Evolutionary conservation across 2,888 invertebrate species (phyloP).

Genomic region (Athalia rosae): DNA sequence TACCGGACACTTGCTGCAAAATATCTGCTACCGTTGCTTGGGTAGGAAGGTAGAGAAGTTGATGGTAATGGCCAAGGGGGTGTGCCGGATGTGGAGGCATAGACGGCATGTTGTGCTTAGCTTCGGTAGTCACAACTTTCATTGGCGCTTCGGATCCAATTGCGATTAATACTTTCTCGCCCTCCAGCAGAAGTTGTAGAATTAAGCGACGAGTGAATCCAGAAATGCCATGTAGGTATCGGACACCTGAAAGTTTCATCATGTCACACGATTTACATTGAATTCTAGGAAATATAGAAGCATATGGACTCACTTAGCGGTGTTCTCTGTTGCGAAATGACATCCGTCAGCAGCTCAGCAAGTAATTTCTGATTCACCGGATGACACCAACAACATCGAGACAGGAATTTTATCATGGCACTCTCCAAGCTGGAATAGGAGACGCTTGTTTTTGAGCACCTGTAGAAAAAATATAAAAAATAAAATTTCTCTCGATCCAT

Average conservation of each 20-base stretch:
- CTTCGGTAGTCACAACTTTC: constrained; percentile 62
- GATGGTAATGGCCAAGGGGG: constrained; percentile 84
- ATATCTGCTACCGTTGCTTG: constrained; percentile 85
- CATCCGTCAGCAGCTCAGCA: constrained; percentile 86
- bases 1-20: constrained; percentile 77
- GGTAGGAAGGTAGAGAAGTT: constrained; percentile 84
- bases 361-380: constrained; percentile 88
- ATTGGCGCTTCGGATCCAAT: constrained; percentile 75
- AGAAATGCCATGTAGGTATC: constrained; percentile 80
- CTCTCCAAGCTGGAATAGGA: constrained; percentile 78
- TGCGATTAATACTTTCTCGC: constrained; percentile 87
- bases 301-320: constrained; percentile 67
- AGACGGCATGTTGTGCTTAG: constrained; percentile 63
- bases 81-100: constrained; percentile 80
- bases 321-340: constrained; percentile 79
- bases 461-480: constrained; percentile 43
- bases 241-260: constrained; percentile 62
- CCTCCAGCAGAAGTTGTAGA: constrained; percentile 89
- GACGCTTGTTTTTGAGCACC: constrained; percentile 64
- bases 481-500: background rate
- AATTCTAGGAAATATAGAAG: background rate
- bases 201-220: constrained; percentile 92
- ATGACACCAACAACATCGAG: constrained; percentile 90
- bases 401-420: constrained; percentile 87
- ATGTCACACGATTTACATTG: background rate